A percentile compares a stretch with the other conserved stretches of the same genome.
These are phyloP conservation scores for Ganaspis brasiliensis DNA, from an alignment of 2,888 invertebrate genomes.

Conservation along the genomic window DNA sequence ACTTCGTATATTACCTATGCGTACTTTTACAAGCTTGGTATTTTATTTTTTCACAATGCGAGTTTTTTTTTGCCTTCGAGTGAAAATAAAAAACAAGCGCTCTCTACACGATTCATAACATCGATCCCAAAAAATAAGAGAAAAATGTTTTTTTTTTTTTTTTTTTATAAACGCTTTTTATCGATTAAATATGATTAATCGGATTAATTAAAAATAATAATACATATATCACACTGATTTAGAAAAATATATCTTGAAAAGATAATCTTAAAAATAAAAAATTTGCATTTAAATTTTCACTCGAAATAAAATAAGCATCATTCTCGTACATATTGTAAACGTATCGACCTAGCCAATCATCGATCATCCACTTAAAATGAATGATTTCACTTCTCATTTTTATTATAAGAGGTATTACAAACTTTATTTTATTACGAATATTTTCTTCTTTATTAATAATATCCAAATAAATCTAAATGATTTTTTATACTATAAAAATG, in stretches of 20 bases:
- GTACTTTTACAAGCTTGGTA: constrained; percentile 35
- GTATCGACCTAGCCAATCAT: constrained; percentile 18
- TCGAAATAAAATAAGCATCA: background rate
- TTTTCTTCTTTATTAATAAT: background rate
- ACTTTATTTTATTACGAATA: constrained; percentile 23
- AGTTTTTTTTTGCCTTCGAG: constrained; percentile 9
- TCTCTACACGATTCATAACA: background rate
- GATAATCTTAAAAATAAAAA: background rate
- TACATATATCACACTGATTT: constrained; percentile 1
- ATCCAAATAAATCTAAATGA: background rate
- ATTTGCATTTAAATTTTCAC: constrained; percentile 23
- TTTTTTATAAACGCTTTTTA: background rate
- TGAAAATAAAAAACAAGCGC: constrained; percentile 32
- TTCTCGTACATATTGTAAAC: background rate
- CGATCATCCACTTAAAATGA: background rate
- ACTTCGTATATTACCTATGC: constrained; percentile 26
- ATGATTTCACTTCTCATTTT: constrained; percentile 17
- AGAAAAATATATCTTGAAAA: background rate
- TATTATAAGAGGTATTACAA: constrained; percentile 34
- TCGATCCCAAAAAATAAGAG: background rate
- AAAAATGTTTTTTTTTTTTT: background rate
- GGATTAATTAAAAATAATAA: constrained; percentile 1
- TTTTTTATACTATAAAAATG: background rate
- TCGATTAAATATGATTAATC: constrained; percentile 4
- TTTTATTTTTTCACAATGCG: constrained; percentile 11